phyloP scores from a whole-genome alignment of 2,113 vertebrate species.

The Campylorhamphus procurvoides region DNA sequence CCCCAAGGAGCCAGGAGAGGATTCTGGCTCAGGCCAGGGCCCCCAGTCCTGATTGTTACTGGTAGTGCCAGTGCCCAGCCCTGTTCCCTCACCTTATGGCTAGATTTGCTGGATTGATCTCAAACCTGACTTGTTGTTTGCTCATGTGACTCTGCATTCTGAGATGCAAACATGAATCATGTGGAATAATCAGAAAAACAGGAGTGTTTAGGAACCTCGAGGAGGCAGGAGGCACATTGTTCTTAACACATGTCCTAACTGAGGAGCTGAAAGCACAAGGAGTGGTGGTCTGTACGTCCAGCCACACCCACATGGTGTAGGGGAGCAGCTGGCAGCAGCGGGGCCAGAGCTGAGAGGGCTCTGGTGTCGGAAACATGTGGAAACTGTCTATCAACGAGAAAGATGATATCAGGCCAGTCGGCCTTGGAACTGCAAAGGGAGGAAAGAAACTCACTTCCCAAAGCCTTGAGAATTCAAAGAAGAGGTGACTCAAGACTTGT shows the following conservation, averaged over 20 bases:
- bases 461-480: no score
- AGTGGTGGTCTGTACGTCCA: rapidly evolving
- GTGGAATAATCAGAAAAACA: not conserved
- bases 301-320: not conserved
- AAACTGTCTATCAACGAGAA: no score
- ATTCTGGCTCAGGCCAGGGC: not conserved
- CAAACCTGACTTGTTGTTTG: not conserved
- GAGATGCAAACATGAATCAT: not conserved
- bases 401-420: no score
- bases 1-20: not conserved
- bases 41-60: not conserved
- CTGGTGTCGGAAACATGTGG: no score
- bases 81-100: not conserved
- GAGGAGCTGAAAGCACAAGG: not conserved
- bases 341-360: not conserved
- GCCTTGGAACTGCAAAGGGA: no score
- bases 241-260: rapidly evolving
- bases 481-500: no score
- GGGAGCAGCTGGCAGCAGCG: not conserved
- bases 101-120: not conserved
- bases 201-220: not conserved
- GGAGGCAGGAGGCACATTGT: not conserved
- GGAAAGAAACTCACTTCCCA: no score
- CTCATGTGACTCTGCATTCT: not conserved
- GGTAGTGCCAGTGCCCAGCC: not conserved